Percentiles rank a stretch among this genome's conserved stretches.
Evolutionary conservation across 2,888 invertebrate genomes (phyloP).

Genomic region (Sphaerophoria rueppellii): DNA sequence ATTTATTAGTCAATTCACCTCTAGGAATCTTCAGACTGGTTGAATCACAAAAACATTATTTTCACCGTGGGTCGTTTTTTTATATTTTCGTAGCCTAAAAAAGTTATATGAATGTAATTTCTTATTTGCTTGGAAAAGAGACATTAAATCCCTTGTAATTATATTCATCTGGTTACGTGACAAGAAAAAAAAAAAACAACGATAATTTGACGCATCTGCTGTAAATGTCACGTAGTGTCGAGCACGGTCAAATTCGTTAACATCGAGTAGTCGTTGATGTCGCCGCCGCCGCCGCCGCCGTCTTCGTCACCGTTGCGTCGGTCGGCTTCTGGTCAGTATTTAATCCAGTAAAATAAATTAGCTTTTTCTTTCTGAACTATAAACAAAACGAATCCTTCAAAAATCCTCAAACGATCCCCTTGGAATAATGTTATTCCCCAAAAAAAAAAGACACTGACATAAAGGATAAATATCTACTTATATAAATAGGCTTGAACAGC

Average conservation of each 20-base stretch:
- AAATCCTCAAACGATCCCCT: constrained; percentile 53
- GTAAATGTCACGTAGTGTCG: constrained; percentile 69
- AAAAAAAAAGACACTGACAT: constrained; percentile 68
- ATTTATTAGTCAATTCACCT: neutral
- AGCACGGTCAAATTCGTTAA: constrained; percentile 38
- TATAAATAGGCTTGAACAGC: constrained; percentile 61
- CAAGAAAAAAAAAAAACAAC: constrained; percentile 37
- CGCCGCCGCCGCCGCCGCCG: too few species aligned
- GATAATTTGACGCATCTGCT: constrained; percentile 69
- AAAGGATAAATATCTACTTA: constrained; percentile 61
- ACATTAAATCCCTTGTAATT: constrained; percentile 37
- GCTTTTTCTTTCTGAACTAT: constrained; percentile 60
- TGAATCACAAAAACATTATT: too few species aligned
- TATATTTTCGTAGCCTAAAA: too few species aligned
- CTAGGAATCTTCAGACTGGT: too few species aligned
- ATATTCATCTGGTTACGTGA: constrained; percentile 37
- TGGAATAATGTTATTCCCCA: constrained; percentile 53
- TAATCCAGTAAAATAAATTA: constrained; percentile 62
- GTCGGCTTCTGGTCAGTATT: constrained; percentile 58
- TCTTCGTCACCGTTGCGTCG: too few species aligned
- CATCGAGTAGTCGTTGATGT: too few species aligned
- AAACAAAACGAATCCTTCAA: constrained; percentile 47
- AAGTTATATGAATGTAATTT: too few species aligned
- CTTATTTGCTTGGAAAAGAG: neutral
- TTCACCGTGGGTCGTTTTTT: too few species aligned